These are phyloP conservation scores for Cyclophora punctaria DNA, from an alignment of 2,888 invertebrate species.

Conservation along the genomic window DNA sequence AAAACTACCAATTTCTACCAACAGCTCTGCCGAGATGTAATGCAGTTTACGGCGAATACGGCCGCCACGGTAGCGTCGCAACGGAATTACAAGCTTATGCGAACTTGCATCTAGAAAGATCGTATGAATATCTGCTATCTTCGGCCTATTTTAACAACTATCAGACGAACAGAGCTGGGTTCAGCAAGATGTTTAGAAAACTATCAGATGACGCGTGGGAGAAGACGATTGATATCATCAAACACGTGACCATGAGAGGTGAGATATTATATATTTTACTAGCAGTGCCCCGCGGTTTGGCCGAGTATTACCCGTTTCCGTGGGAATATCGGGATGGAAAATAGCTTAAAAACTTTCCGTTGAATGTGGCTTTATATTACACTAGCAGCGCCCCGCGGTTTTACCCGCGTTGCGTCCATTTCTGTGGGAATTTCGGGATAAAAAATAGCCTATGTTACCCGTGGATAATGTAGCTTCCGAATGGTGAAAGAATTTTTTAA, in stretches of 20 bases:
- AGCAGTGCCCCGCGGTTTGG: too few species aligned
- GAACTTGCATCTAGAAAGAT: constrained; percentile 80
- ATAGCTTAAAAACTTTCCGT: too few species aligned
- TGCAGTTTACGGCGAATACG: constrained; percentile 78
- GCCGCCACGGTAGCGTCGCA: constrained; percentile 58
- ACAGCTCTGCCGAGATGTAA: constrained; percentile 75
- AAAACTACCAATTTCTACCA: not conserved
- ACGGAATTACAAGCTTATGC: constrained; percentile 69
- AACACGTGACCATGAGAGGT: constrained; percentile 85
- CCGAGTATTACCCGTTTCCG: too few species aligned
- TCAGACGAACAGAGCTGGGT: constrained; percentile 83
- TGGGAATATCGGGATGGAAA: too few species aligned
- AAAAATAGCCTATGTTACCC: too few species aligned
- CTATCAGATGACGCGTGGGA: constrained; percentile 85
- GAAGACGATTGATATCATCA: constrained; percentile 83
- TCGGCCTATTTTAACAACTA: constrained; percentile 86
- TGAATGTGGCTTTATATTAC: too few species aligned
- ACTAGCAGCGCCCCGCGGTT: too few species aligned
- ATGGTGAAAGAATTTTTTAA: too few species aligned
- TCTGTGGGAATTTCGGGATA: too few species aligned
- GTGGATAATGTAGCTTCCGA: too few species aligned
- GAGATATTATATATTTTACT: constrained; percentile 27
- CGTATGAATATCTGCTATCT: constrained; percentile 84
- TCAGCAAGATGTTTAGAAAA: constrained; percentile 82
- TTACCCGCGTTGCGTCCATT: too few species aligned